Evolutionary conservation across 2,113 vertebrate genomes (phyloP).

Genomic region (Eretmodus cyanostictus): DNA sequence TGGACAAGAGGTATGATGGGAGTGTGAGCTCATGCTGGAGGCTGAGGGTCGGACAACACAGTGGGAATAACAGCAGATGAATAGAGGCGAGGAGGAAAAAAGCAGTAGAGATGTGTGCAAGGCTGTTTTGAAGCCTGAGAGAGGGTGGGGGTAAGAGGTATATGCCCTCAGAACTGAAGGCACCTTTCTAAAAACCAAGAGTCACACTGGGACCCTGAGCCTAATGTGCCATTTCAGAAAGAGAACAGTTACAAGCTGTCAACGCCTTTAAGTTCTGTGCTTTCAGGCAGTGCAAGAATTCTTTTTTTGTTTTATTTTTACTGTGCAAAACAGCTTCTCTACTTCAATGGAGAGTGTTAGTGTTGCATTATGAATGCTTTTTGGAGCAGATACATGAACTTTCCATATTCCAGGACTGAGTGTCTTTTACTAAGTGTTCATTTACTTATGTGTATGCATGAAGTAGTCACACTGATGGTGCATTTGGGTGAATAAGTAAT

Average conservation of each 20-base stretch:
- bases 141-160: background rate
- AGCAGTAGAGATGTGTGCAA: background rate
- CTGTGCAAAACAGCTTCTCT: background rate
- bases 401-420: background rate
- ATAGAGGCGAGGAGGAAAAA: background rate
- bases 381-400: background rate
- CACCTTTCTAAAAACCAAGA: background rate
- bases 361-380: background rate
- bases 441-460: background rate
- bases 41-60: constrained; percentile 1
- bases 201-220: background rate
- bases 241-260: background rate
- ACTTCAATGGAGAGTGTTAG: background rate
- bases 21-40: background rate
- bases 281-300: background rate
- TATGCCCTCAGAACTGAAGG: background rate
- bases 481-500: background rate
- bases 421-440: background rate
- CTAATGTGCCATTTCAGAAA: background rate
- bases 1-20: constrained; percentile 2
- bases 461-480: background rate
- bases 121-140: background rate
- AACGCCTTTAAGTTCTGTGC: background rate
- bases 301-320: background rate
- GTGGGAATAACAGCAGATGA: constrained; percentile 3